Base-by-base conservation (phyloP, 2,113 vertebrate genomes). In the Alexandromys fortis region DNA sequence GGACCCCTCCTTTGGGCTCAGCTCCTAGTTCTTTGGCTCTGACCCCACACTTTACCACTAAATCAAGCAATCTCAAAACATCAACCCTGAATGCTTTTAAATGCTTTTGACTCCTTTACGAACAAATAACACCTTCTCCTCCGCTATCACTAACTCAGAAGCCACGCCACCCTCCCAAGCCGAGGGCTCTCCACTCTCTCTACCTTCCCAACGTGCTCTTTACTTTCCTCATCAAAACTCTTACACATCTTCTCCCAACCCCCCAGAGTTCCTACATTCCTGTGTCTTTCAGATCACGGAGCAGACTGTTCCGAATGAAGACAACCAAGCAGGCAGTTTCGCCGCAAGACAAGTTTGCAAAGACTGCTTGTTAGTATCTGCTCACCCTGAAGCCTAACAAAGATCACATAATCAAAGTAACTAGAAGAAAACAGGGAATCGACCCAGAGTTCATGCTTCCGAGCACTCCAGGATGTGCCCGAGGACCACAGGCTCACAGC, bases 131-230 rank as follows among this genome's bases (percentile, higher is more conserved):
- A 10, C 78, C 89, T 86, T 65, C 28, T 65, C 28, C 75, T 95
- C 78, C 47, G 63, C 75, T 7, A 28, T n/a, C 14, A 11, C 33
- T 73, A 30, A 55, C 38, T 28, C 19, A 79, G 26, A 28, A 5
- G 7, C 61, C 58, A 33, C 22, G 10, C 45, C n/a, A 67, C 68
- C 45, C 30, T 61, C 68, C 49, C 49, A 33, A 65, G n/a, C 96
- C 95, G 14, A 81, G 65, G 75, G n/a, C 70, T 72, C 89, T 28
- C 85, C 76, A 79, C 70, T 79, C 55, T 2, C 97, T 94, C 97
- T 78, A 19, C 82, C 98, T 98, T 95, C 97, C 96, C 98, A 97
- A 99, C 99, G 97, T 99, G 94, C 99, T 98, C 98, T 97, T 82
- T 83, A 77, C 97, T 26, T 95, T 98, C 98, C 97, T 26, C 17